Percentiles rank a stretch among this genome's conserved stretches.
Conservation (phyloP, 2,797 vertebrate genomes). For the Coregonus ussuriensis region DNA sequence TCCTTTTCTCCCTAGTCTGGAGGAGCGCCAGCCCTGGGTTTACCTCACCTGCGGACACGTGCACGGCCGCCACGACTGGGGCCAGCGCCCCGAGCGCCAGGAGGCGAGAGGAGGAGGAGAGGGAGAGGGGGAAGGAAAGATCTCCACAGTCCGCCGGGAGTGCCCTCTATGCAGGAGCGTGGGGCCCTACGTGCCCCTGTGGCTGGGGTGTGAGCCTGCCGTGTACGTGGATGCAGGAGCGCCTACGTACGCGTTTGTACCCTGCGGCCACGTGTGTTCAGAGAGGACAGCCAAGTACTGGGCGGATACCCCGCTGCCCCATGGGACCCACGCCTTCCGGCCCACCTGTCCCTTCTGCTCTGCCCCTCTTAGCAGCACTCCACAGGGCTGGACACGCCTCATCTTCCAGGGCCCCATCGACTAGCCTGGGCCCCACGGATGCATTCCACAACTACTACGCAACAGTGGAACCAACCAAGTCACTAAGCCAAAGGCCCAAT, state of each 20-base stretch:
- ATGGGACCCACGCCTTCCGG: constrained; percentile 95
- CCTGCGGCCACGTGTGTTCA: constrained; percentile 95
- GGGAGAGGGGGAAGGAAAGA: constrained; percentile 43
- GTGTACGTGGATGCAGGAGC: constrained; percentile 92
- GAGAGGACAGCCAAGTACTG: constrained; percentile 94
- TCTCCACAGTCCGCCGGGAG: constrained; percentile 81
- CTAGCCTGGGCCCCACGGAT: constrained; percentile 65
- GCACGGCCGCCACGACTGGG: constrained; percentile 95
- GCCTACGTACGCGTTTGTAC: constrained; percentile 89
- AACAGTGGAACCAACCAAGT: neutral
- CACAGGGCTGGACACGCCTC: constrained; percentile 87
- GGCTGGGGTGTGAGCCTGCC: constrained; percentile 91
- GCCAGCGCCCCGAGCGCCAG: constrained; percentile 84
- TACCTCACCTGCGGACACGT: constrained; percentile 94
- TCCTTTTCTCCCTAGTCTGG: constrained; percentile 85
- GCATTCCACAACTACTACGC: no score
- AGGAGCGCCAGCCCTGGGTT: constrained; percentile 96
- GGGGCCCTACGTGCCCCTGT: constrained; percentile 93
- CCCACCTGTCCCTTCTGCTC: constrained; percentile 97
- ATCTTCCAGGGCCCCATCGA: constrained; percentile 98
- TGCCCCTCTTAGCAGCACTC: constrained; percentile 75
- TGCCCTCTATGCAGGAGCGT: constrained; percentile 92
- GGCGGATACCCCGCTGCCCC: constrained; percentile 92
- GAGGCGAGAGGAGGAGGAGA: constrained; percentile 40
- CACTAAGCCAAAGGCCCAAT: neutral